A percentile compares a stretch with the other conserved stretches of the same genome.
Conservation (phyloP, 2,113 vertebrate genomes). For the Propithecus coquereli region DNA sequence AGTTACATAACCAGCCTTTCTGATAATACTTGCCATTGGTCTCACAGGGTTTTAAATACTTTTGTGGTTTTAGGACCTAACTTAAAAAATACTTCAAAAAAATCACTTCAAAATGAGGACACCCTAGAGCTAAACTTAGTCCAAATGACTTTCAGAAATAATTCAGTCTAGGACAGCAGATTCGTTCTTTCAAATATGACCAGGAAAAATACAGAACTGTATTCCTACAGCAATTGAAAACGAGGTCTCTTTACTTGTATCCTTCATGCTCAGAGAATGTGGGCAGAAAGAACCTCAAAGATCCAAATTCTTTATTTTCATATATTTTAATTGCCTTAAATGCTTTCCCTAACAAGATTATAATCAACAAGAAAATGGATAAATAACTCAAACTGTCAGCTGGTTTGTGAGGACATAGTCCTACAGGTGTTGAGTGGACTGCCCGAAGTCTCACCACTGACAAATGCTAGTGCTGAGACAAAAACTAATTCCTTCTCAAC, state of each 20-base stretch:
- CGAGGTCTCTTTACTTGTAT: neutral
- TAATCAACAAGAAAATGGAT: neutral
- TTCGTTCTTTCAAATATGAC: conserved; percentile 39
- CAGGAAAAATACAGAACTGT: neutral
- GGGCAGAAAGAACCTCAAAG: neutral
- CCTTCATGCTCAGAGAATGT: neutral
- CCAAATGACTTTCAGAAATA: conserved; percentile 50
- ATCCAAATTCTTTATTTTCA: neutral
- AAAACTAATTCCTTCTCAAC: neutral
- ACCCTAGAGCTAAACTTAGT: conserved; percentile 51
- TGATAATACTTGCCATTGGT: conserved; percentile 35
- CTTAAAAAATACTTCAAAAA: conserved; percentile 59
- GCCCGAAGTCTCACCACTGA: neutral
- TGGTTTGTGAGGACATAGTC: neutral
- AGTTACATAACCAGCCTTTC: conserved; percentile 49
- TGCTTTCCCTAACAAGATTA: neutral
- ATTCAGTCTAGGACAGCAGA: conserved; percentile 6
- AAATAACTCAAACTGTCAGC: neutral
- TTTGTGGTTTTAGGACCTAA: conserved; percentile 35
- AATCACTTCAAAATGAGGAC: conserved; percentile 53
- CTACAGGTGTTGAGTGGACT: neutral
- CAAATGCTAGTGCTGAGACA: neutral
- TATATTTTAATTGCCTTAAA: neutral
- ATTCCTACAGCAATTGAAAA: conserved; percentile 20
- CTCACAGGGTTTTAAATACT: conserved; percentile 55